These are phyloP conservation scores for Kradibia gibbosae DNA, from an alignment of 1,140 invertebrate genomes.

Conservation along the genomic window DNA sequence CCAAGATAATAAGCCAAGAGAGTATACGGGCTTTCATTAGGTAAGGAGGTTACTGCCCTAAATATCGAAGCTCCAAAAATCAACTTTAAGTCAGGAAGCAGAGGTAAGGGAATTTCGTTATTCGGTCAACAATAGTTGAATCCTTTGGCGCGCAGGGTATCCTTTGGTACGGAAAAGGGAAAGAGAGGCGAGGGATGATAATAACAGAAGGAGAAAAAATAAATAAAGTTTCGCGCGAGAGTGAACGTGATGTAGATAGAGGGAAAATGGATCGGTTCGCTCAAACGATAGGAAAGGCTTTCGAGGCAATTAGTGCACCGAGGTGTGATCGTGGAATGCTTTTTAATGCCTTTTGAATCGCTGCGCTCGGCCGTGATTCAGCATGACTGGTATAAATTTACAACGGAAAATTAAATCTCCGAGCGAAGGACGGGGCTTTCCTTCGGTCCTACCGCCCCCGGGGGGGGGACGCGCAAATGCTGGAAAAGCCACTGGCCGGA, in stretches of 20 bases:
- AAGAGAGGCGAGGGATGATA: not conserved
- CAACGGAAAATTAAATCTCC: not conserved
- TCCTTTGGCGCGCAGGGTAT: not conserved
- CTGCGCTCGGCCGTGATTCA: not conserved
- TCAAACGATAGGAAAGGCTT: not conserved
- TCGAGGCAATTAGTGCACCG: not conserved
- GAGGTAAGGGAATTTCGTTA: not conserved
- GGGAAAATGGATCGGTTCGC: not conserved
- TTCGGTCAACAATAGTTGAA: not conserved
- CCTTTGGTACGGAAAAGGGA: too few relatives aligned
- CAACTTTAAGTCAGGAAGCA: not conserved
- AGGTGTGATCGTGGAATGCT: not conserved
- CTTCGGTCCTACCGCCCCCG: too few relatives aligned
- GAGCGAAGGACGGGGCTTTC: too few relatives aligned
- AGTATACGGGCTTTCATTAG: not conserved
- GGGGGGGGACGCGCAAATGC: too few relatives aligned
- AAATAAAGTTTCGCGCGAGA: too few relatives aligned
- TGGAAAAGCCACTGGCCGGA: too few relatives aligned
- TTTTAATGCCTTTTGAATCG: slow-evolving; percentile 1
- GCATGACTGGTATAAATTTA: not conserved
- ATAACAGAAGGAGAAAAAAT: not conserved
- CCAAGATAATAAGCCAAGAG: not conserved
- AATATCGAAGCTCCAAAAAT: not conserved
- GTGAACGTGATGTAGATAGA: too few relatives aligned
- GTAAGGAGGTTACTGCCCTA: not conserved